Evolutionary conservation across 1,140 invertebrate genomes (phyloP).

Genomic region (Drusus annulatus): DNA sequence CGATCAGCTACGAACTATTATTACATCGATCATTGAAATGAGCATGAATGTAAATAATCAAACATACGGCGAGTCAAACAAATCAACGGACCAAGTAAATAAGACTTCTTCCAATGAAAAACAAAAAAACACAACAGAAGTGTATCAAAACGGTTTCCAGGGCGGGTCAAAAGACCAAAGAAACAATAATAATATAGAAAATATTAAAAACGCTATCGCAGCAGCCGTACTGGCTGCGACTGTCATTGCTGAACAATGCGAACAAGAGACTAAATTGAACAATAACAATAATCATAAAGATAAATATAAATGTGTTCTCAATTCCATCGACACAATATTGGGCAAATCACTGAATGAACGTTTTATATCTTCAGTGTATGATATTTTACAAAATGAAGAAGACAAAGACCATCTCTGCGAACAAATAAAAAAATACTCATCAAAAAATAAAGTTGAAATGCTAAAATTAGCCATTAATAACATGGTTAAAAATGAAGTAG

Average conservation of each 20-base stretch:
- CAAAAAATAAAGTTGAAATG: slow-evolving; percentile 73
- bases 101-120: slow-evolving; percentile 21
- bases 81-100: slow-evolving; percentile 1
- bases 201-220: slow-evolving; percentile 72
- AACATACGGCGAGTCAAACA: slow-evolving; percentile 59
- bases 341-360: slow-evolving; percentile 68
- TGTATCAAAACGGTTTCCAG: slow-evolving; percentile 55
- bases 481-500: slow-evolving; percentile 63
- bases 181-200: slow-evolving; percentile 65
- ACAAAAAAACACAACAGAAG: slow-evolving; percentile 41
- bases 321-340: slow-evolving; percentile 71
- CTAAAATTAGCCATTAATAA: slow-evolving; percentile 74
- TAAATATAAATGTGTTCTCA: slow-evolving; percentile 72
- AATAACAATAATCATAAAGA: slow-evolving; percentile 62
- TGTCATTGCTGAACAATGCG: slow-evolving; percentile 70
- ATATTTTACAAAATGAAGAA: slow-evolving; percentile 69
- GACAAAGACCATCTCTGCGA: slow-evolving; percentile 68
- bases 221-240: slow-evolving; percentile 73
- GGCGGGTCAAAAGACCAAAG: slow-evolving; percentile 60
- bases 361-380: slow-evolving; percentile 68
- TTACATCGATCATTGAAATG: slow-evolving; percentile 70
- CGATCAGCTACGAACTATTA: slow-evolving; percentile 70
- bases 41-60: slow-evolving; percentile 68
- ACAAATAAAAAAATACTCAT: slow-evolving; percentile 69
- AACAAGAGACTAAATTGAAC: slow-evolving; percentile 68